A percentile compares a stretch with the other conserved stretches of the same genome.
These are phyloP conservation scores for Globodera rostochiensis DNA, from an alignment of 1,140 invertebrate species.

Conservation along the genomic window DNA sequence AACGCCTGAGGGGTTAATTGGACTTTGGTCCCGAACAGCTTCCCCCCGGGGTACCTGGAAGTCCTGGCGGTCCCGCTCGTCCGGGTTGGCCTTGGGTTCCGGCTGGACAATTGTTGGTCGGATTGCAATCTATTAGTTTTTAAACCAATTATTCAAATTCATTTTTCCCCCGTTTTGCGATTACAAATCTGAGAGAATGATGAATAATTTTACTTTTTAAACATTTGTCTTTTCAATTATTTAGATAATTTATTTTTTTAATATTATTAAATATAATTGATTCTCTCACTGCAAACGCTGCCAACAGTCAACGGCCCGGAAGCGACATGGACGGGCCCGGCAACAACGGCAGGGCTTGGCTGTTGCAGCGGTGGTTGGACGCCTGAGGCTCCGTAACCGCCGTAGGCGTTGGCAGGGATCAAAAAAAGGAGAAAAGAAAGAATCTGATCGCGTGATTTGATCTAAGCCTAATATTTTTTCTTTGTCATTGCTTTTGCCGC, in stretches of 20 bases:
- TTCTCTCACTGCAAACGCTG: slow-evolving; percentile 21
- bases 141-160: not conserved
- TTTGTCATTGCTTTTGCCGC: too few relatives aligned
- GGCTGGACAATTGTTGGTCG: slow-evolving; percentile 42
- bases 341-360: slow-evolving; percentile 16
- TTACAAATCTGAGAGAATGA: too few relatives aligned
- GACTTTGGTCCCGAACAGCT: not conserved
- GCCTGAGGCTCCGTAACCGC: slow-evolving; percentile 53
- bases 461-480: too few relatives aligned
- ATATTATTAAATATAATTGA: slow-evolving; percentile 7
- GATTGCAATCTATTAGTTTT: slow-evolving; percentile 14
- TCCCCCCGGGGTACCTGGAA: slow-evolving; percentile 5
- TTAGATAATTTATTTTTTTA: slow-evolving; percentile 37
- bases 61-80: slow-evolving; percentile 16
- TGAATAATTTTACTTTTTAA: too few relatives aligned
- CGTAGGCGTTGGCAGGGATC: slow-evolving; percentile 54
- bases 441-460: not conserved
- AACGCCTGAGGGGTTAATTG: not conserved
- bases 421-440: not conserved
- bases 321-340: slow-evolving; percentile 32
- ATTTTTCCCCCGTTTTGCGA: too few relatives aligned
- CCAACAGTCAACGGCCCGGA: not conserved
- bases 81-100: slow-evolving; percentile 40
- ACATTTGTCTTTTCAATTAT: too few relatives aligned
- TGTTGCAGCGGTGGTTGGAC: slow-evolving; percentile 3